These are phyloP conservation scores for Heliconius cydno DNA, from an alignment of 2,888 invertebrate species.

Conservation along the genomic window DNA sequence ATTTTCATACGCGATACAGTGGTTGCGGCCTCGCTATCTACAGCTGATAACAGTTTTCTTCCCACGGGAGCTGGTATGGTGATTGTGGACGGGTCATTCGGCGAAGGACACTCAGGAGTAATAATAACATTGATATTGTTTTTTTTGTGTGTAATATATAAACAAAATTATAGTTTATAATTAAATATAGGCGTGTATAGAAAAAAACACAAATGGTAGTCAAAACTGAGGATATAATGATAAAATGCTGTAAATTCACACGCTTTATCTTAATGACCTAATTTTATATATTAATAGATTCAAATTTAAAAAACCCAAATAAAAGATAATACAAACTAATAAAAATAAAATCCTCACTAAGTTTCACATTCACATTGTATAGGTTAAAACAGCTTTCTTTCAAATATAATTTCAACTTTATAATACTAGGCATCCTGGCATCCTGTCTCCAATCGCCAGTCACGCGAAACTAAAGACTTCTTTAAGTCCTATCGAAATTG, in stretches of 20 bases:
- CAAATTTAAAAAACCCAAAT: neutral
- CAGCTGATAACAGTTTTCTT: conserved; percentile 71
- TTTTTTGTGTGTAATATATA: conserved; percentile 22
- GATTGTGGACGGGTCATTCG: conserved; percentile 48
- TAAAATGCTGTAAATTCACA: conserved; percentile 10
- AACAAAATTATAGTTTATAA: neutral
- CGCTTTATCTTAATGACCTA: conserved; percentile 23
- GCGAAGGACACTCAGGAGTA: conserved; percentile 51
- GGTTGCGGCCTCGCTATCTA: conserved; percentile 63
- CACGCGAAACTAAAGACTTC: conserved; percentile 72
- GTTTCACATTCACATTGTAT: neutral
- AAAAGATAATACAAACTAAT: neutral
- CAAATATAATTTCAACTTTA: conserved; percentile 33
- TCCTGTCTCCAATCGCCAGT: conserved; percentile 54
- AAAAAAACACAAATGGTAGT: neutral
- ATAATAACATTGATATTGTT: conserved; percentile 35
- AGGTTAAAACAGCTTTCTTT: neutral
- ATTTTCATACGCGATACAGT: conserved; percentile 62
- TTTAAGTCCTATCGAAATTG: conserved; percentile 73
- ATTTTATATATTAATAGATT: neutral
- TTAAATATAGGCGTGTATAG: neutral
- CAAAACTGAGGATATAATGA: neutral
- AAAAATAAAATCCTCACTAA: neutral
- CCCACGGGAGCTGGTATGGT: conserved; percentile 69
- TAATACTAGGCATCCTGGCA: conserved; percentile 51